Base-by-base conservation (phyloP, 1,140 invertebrate genomes). In the Eurosta solidaginis region DNA sequence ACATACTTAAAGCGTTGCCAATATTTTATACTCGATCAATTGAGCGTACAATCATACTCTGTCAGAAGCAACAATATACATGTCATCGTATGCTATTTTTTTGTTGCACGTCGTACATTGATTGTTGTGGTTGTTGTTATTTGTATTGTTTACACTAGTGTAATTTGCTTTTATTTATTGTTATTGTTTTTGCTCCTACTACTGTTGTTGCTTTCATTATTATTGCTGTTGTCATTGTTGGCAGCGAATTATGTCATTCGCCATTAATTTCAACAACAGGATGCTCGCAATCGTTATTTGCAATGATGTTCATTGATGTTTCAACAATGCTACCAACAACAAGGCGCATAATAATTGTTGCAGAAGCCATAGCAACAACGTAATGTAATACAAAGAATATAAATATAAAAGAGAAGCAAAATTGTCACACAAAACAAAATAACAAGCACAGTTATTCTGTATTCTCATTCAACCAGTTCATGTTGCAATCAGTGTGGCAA, bases 221-320 rank as follows among this genome's bases (percentile, higher is more conserved):
- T 68, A 33, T 36, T 68, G 59, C 59, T 68, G 36, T 40, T 20
- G 33, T 17, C 59, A 68, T 68, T 40, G 59, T 68, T 68, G 5
- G 59, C 59, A 20, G 59, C 59, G 59, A 68, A 68, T 68, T 68
- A 68, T 42, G 59, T 68, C 59, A 22, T 68, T 68, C 59, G 59
- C 59, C 59, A 68, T 68, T 68, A 68, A 68, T 68, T 68, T 68
- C 59, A 68, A 68, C 59, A 68, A 68, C 59, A 54, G 59, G 59
- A 68, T 68, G 59, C 59, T 17, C 33, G 33, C 59, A 68, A 68
- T 68, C 59, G 59, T 68, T 68, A 17, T 5, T 27, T 33, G n/a
- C 33, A 4, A 40, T 42, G 33, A 68, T 68, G 59, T 68, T 36
- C 33, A 68, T 68, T 20, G 59, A 68, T 42, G 59, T 68, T 40